Percentiles rank a stretch among this genome's conserved stretches.
Evolutionary conservation across 2,888 invertebrate species (phyloP).

Genomic region (Exocentrus adspersus): DNA sequence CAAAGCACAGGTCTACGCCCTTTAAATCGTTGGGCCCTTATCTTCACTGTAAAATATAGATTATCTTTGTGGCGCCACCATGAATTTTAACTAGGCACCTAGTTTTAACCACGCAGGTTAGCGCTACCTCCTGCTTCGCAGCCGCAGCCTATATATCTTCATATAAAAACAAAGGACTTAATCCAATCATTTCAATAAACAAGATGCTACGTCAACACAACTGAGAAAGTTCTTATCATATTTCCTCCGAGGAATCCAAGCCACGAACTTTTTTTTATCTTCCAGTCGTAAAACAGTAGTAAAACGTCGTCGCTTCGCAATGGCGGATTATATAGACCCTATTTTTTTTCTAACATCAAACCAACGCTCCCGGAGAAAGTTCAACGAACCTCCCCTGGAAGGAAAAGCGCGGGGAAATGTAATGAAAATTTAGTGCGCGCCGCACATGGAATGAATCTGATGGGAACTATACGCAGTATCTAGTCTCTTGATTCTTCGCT

Average conservation of each 20-base stretch:
- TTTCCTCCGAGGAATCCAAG: neutral
- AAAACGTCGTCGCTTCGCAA: conserved; percentile 21
- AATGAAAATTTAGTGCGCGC: neutral
- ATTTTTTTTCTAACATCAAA: conserved; percentile 4
- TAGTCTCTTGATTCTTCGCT: too few relatives aligned
- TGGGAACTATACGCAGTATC: neutral
- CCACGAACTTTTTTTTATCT: conserved; percentile 20
- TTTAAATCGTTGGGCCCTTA: too few relatives aligned
- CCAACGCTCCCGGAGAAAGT: conserved; percentile 9
- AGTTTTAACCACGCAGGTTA: too few relatives aligned
- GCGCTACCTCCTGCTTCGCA: too few relatives aligned
- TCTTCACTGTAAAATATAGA: neutral
- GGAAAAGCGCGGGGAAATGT: neutral
- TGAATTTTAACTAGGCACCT: neutral
- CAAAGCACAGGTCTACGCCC: too few relatives aligned
- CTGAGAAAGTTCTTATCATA: conserved; percentile 17
- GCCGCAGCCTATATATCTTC: too few relatives aligned
- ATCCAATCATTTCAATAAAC: neutral
- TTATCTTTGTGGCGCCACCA: neutral
- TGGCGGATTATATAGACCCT: neutral
- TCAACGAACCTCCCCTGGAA: conserved; percentile 18
- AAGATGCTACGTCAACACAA: conserved; percentile 2
- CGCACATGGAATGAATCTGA: neutral
- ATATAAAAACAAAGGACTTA: neutral
- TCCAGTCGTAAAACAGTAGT: conserved; percentile 21